These are phyloP conservation scores for Dryobotodes eremita DNA, from an alignment of 2,888 invertebrate genomes.

Conservation along the genomic window DNA sequence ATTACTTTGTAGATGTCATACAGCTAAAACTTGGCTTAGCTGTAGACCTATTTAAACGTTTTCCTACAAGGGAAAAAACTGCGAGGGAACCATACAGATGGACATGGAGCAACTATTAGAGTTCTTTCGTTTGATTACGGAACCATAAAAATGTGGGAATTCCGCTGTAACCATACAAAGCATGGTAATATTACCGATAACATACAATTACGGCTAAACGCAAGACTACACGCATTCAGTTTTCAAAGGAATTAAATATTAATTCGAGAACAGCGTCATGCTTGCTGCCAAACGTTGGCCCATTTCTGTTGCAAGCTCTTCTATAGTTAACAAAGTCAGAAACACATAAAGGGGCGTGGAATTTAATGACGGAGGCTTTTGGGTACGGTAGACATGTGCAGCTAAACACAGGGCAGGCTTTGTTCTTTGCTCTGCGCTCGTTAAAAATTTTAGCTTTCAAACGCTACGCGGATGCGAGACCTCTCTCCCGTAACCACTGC, in stretches of 20 bases:
- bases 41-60: not conserved
- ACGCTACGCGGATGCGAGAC: constrained; percentile 59
- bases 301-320: constrained; percentile 71
- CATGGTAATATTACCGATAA: constrained; percentile 2
- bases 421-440: constrained; percentile 82
- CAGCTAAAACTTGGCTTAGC: constrained; percentile 1
- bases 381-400: constrained; percentile 75
- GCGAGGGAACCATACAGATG: not conserved
- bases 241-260: constrained; percentile 60
- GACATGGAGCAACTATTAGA: not conserved
- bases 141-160: not conserved
- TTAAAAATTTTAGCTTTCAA: constrained; percentile 84
- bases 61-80: not conserved
- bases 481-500: constrained; percentile 52
- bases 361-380: constrained; percentile 80
- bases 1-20: constrained; percentile 18
- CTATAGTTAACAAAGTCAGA: constrained; percentile 77
- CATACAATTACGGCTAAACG: not conserved
- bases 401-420: constrained; percentile 80
- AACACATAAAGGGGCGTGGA: constrained; percentile 74
- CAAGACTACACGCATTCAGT: constrained; percentile 34
- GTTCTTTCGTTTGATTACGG: not conserved
- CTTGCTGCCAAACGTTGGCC: constrained; percentile 53
- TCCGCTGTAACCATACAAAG: too few relatives aligned
- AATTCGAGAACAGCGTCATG: constrained; percentile 48